These are phyloP conservation scores for Grantiella picta DNA, from an alignment of 2,113 vertebrate species.

Conservation along the genomic window DNA sequence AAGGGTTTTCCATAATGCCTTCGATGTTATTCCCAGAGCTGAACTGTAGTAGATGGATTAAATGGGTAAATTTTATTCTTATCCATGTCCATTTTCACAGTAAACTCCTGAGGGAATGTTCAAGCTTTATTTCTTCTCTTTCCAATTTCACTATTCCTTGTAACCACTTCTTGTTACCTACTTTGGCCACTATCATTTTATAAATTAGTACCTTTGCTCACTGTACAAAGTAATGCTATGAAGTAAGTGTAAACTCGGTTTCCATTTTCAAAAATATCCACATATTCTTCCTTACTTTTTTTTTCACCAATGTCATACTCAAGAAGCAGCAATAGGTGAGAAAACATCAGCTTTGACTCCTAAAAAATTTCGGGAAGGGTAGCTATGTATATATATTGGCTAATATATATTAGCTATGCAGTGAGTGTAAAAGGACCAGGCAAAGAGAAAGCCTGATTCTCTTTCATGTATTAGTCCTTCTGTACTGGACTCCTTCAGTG, in stretches of 20 bases:
- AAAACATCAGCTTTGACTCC: neutral
- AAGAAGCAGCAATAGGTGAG: neutral
- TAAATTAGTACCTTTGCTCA: neutral
- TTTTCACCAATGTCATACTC: neutral
- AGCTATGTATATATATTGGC: neutral
- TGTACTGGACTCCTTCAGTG: neutral
- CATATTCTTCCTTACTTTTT: neutral
- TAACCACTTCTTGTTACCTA: neutral
- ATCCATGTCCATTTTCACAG: neutral
- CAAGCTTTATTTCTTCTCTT: neutral
- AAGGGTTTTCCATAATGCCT: neutral
- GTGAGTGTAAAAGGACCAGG: neutral
- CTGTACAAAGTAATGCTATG: neutral
- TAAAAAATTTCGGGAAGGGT: neutral
- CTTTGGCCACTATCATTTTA: neutral
- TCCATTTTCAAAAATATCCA: neutral
- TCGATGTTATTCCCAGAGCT: neutral
- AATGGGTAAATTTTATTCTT: neutral
- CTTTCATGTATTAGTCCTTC: neutral
- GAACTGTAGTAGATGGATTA: neutral
- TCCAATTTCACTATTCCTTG: neutral
- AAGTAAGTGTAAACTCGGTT: fast-evolving
- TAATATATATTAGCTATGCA: neutral
- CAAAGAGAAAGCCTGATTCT: neutral
- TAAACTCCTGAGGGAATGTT: neutral